Conservation (phyloP, 2,888 invertebrate species). For the Platycnemis pennipes region DNA sequence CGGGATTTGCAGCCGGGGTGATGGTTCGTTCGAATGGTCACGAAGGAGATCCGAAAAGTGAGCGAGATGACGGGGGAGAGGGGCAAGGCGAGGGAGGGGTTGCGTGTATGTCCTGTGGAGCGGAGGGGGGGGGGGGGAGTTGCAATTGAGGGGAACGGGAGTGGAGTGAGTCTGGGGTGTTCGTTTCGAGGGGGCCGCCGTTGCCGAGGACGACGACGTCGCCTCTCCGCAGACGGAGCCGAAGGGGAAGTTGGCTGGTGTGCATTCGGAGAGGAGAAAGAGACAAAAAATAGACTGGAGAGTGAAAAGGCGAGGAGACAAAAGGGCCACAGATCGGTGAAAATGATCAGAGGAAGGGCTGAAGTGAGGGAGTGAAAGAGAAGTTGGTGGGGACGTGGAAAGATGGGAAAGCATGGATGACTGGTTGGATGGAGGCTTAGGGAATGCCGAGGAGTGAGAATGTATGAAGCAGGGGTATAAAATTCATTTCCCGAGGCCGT, state of each 20-base stretch:
- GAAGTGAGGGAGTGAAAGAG: background rate
- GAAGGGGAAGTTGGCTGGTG: background rate
- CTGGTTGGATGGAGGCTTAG: background rate
- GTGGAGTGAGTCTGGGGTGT: background rate
- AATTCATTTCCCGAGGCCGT: slow-evolving; percentile 35
- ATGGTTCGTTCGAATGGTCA: background rate
- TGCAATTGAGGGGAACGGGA: background rate
- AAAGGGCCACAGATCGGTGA: background rate
- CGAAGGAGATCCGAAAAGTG: background rate
- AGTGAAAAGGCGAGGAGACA: background rate
- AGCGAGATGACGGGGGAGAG: background rate
- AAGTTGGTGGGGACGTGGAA: background rate
- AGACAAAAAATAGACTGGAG: background rate
- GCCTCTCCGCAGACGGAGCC: background rate
- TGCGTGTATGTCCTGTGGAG: background rate
- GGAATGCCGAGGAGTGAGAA: slow-evolving; percentile 6
- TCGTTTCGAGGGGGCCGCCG: background rate
- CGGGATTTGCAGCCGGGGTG: slow-evolving; percentile 6
- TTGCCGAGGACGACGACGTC: background rate
- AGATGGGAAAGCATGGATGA: background rate
- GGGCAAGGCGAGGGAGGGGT: background rate
- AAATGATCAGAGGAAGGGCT: background rate
- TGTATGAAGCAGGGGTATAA: background rate
- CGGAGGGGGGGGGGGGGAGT: background rate
- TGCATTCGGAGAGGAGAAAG: background rate